phyloP scores from a whole-genome alignment of 2,797 vertebrate genomes.

The Okamejei kenojei region DNA sequence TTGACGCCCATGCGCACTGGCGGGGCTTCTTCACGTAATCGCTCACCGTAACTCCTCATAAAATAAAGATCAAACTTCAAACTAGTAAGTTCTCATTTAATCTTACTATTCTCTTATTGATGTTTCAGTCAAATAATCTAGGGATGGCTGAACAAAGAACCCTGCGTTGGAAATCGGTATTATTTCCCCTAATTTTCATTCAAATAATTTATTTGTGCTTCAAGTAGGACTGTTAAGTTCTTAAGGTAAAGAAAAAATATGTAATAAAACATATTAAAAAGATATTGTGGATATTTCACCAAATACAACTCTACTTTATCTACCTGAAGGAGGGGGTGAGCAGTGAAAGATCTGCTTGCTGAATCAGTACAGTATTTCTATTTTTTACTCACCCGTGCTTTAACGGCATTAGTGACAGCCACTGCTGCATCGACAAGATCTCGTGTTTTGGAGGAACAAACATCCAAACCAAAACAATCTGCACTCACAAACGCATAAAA shows the following conservation, averaged over 20 bases:
- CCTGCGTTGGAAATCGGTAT: not conserved
- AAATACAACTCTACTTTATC: not conserved
- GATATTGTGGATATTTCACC: not conserved
- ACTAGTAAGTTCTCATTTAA: too few relatives aligned
- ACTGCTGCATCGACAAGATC: conserved; percentile 74
- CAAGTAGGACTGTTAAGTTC: not conserved
- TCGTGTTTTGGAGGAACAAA: conserved; percentile 66
- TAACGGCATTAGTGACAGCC: conserved; percentile 71
- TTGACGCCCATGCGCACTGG: too few relatives aligned
- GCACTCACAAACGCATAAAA: conserved; percentile 81
- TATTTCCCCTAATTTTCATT: not conserved
- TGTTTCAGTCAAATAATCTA: not conserved
- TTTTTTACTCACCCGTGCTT: conserved; percentile 64
- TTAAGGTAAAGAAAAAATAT: not conserved
- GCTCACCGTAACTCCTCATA: too few relatives aligned
- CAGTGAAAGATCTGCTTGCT: not conserved
- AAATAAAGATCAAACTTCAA: too few relatives aligned
- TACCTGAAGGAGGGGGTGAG: not conserved
- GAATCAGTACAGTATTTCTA: not conserved
- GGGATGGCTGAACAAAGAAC: not conserved
- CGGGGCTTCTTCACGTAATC: too few relatives aligned
- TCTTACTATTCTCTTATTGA: not conserved
- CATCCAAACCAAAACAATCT: conserved; percentile 70
- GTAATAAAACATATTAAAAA: not conserved
- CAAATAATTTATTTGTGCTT: not conserved